Evolutionary conservation across 2,113 vertebrate genomes (phyloP).

Genomic region (Apistogramma diplotaenia): DNA sequence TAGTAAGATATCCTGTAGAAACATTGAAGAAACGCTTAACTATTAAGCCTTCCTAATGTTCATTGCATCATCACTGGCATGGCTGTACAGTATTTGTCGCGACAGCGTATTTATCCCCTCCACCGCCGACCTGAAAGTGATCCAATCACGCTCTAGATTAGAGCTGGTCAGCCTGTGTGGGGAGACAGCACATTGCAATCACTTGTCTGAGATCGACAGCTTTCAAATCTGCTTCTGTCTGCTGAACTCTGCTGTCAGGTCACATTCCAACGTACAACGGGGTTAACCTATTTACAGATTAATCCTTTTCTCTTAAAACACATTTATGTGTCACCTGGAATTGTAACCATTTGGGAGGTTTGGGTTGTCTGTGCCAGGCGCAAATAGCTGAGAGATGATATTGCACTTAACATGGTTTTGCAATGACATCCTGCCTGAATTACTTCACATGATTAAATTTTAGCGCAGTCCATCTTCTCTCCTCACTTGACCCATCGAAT

Average conservation of each 20-base stretch:
- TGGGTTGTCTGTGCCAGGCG: neutral
- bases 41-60: neutral
- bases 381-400: constrained; percentile 21
- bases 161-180: neutral
- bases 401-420: constrained; percentile 45
- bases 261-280: constrained; percentile 12
- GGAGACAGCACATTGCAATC: neutral
- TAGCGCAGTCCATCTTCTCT: constrained; percentile 11
- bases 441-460: constrained; percentile 50
- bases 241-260: constrained; percentile 1
- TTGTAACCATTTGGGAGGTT: neutral
- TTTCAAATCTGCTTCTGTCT: constrained; percentile 27
- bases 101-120: neutral
- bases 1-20: neutral
- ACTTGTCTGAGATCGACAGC: constrained; percentile 9
- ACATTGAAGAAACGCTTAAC: neutral
- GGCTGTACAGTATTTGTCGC: neutral
- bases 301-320: constrained; percentile 56
- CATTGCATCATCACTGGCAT: neutral
- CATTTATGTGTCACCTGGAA: constrained; percentile 32
- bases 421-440: constrained; percentile 42
- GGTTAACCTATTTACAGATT: constrained; percentile 52
- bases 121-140: neutral
- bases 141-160: neutral
- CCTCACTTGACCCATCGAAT: constrained; percentile 49